phyloP scores from a whole-genome alignment of 2,113 vertebrate genomes.

The Neotragus moschatus region DNA sequence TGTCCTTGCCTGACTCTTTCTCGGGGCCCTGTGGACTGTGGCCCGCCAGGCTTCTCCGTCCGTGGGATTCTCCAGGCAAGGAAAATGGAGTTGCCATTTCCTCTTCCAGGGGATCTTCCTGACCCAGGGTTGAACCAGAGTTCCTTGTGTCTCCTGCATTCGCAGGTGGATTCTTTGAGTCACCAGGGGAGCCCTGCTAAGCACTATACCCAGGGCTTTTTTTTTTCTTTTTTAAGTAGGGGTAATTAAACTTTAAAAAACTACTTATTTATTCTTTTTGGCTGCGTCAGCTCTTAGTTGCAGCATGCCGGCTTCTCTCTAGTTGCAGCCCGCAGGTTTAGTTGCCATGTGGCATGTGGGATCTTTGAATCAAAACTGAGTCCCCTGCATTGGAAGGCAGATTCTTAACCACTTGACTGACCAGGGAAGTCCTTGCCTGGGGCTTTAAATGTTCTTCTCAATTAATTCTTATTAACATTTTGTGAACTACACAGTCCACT shows the following conservation, averaged over 20 bases:
- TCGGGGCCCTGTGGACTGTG: not conserved
- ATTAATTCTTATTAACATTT: not conserved
- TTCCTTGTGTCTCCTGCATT: not conserved
- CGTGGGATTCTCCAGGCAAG: not conserved
- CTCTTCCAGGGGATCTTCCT: not conserved
- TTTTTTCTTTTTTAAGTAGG: not conserved
- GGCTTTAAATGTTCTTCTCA: not conserved
- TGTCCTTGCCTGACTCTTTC: not conserved
- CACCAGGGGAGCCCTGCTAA: not conserved
- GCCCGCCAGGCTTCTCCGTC: not conserved
- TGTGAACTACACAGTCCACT: not conserved
- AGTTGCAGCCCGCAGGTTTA: not conserved
- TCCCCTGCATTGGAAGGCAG: not conserved
- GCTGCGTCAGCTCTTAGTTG: not conserved
- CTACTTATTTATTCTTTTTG: not conserved
- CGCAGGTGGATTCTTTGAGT: not conserved
- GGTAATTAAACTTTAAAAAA: not conserved
- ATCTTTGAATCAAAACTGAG: not conserved
- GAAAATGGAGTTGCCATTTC: not conserved
- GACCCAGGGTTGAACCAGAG: not conserved
- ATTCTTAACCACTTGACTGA: not conserved
- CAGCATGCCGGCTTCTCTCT: not conserved
- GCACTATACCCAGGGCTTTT: not conserved
- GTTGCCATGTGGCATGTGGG: not conserved
- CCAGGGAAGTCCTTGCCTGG: not conserved